Percentiles rank a stretch among this genome's conserved stretches.
These are phyloP conservation scores for Tinea pellionella DNA, from an alignment of 2,888 invertebrate genomes.

Conservation along the genomic window DNA sequence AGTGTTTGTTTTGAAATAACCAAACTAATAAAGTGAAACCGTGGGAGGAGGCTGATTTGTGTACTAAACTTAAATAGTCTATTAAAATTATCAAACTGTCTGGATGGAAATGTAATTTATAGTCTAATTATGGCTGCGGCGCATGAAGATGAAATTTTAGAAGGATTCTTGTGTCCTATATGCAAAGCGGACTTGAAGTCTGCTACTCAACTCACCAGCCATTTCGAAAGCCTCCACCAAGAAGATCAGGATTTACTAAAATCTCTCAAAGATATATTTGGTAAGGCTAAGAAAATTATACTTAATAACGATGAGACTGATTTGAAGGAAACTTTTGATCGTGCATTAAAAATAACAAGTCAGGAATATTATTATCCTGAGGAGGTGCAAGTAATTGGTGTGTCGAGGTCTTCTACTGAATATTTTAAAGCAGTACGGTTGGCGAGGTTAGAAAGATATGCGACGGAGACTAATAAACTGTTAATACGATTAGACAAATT, in stretches of 20 bases:
- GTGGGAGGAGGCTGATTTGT: background rate
- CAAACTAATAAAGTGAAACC: background rate
- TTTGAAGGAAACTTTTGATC: conserved; percentile 68
- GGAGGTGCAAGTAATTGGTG: conserved; percentile 74
- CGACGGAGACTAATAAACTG: conserved; percentile 95
- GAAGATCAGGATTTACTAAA: conserved; percentile 87
- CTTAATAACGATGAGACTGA: conserved; percentile 80
- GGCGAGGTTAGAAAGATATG: conserved; percentile 82
- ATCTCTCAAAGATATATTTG: conserved; percentile 85
- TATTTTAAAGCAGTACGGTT: conserved; percentile 78
- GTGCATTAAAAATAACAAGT: conserved; percentile 54
- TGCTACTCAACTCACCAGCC: conserved; percentile 82
- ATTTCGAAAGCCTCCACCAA: conserved; percentile 90
- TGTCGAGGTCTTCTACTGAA: conserved; percentile 74
- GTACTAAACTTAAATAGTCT: background rate
- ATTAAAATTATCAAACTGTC: background rate
- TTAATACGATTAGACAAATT: conserved; percentile 94
- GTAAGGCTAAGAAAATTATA: conserved; percentile 92
- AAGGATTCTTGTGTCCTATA: conserved; percentile 96
- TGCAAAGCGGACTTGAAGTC: conserved; percentile 92
- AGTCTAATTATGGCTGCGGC: conserved; percentile 41
- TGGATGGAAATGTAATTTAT: no score
- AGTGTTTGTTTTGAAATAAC: background rate
- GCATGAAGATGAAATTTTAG: conserved; percentile 75
- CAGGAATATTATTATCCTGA: conserved; percentile 37